Conservation (phyloP, 2,888 invertebrate genomes). For the Drosophila nr. medialis region DNA sequence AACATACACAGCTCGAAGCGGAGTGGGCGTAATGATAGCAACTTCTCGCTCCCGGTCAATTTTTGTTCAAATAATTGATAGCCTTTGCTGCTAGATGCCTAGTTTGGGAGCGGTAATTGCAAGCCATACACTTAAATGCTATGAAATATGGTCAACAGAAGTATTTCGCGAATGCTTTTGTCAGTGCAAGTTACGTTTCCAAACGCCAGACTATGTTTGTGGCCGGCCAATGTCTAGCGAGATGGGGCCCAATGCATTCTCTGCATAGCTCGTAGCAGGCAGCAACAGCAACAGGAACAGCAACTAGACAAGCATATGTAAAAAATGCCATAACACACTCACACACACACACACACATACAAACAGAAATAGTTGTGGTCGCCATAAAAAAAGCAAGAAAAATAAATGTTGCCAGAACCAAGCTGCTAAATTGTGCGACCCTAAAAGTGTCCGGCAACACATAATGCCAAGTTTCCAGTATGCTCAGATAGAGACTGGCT, state of each 20-base stretch:
- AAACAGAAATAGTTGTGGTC: conserved; percentile 60
- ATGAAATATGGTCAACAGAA: conserved; percentile 73
- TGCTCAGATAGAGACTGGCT: conserved; percentile 38
- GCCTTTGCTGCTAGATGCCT: conserved; percentile 22
- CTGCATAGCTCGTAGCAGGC: conserved; percentile 66
- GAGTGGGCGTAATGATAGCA: conserved; percentile 55
- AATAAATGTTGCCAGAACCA: conserved; percentile 48
- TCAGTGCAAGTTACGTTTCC: conserved; percentile 49
- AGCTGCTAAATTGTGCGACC: conserved; percentile 78
- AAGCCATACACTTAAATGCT: conserved; percentile 59
- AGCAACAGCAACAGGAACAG: conserved; percentile 41
- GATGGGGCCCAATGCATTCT: conserved; percentile 43
- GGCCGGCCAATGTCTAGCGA: conserved; percentile 28
- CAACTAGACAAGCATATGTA: conserved; percentile 78
- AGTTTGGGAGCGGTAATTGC: conserved; percentile 38
- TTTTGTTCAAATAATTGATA: conserved; percentile 49
- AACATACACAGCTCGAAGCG: conserved; percentile 5
- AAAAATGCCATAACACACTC: conserved; percentile 38
- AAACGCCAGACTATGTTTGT: conserved; percentile 60
- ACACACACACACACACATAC: conserved; percentile 20
- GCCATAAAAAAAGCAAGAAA: conserved; percentile 51
- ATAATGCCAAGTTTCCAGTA: conserved; percentile 63
- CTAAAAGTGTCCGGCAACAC: conserved; percentile 78
- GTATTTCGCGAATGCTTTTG: conserved; percentile 61
- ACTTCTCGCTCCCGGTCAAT: conserved; percentile 12